A percentile compares a stretch with the other conserved stretches of the same genome.
phyloP scores from a whole-genome alignment of 2,888 invertebrate species.

The Malacosoma neustria region DNA sequence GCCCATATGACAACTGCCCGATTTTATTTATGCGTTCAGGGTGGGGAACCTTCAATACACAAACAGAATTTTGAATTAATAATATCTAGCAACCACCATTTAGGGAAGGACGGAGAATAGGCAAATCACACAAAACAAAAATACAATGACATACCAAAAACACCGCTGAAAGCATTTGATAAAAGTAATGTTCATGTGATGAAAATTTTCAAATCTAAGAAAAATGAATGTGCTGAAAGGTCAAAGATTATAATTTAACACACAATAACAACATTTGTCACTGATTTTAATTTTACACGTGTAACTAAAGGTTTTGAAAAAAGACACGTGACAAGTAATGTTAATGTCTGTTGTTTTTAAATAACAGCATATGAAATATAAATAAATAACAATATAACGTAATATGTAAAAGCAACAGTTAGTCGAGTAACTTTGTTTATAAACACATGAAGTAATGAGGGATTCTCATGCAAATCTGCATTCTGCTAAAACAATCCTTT shows the following conservation, averaged over 20 bases:
- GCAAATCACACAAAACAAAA: slow-evolving; percentile 27
- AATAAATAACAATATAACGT: slow-evolving; percentile 24
- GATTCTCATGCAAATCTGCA: slow-evolving; percentile 61
- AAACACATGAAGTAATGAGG: slow-evolving; percentile 72
- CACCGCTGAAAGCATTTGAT: slow-evolving; percentile 29
- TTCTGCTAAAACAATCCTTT: slow-evolving; percentile 45
- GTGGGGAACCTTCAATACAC: slow-evolving; percentile 80
- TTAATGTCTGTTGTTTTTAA: background rate
- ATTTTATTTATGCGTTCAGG: slow-evolving; percentile 76
- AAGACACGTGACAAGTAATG: background rate
- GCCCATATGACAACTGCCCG: slow-evolving; percentile 80
- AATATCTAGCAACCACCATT: slow-evolving; percentile 50
- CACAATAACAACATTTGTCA: slow-evolving; percentile 1
- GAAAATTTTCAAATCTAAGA: background rate
- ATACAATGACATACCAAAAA: slow-evolving; percentile 29
- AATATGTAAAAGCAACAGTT: slow-evolving; percentile 52
- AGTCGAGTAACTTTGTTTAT: slow-evolving; percentile 73
- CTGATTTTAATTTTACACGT: background rate
- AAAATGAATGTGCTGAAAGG: background rate
- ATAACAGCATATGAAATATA: background rate
- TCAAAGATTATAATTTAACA: background rate
- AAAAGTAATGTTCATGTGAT: background rate
- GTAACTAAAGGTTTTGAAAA: background rate
- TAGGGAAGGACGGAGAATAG: slow-evolving; percentile 44
- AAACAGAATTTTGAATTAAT: slow-evolving; percentile 68